Evolutionary conservation across 2,888 invertebrate genomes (phyloP).

Genomic region (Apodemia arnacis): DNA sequence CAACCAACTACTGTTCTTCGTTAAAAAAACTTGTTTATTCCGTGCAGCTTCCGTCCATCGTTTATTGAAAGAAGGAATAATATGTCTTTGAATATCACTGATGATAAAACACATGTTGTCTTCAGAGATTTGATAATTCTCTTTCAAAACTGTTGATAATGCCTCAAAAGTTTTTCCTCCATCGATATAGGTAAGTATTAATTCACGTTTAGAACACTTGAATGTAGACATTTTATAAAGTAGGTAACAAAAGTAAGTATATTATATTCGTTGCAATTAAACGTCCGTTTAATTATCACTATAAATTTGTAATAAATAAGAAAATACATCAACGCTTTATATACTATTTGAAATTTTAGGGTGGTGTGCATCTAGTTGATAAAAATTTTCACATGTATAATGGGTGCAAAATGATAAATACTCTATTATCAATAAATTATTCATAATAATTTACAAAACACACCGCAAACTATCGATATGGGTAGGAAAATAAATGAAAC

Average conservation of each 20-base stretch:
- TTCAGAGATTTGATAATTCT: not conserved
- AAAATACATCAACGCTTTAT: no score
- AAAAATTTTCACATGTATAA: not conserved
- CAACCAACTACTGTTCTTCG: not conserved
- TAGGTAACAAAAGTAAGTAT: no score
- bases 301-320: no score
- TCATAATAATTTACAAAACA: constrained; percentile 11
- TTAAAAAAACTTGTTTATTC: no score
- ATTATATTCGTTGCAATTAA: no score
- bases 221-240: not conserved
- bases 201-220: not conserved
- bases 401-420: constrained; percentile 18
- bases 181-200: not conserved
- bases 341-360: not conserved
- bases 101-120: not conserved
- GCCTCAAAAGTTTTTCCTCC: not conserved
- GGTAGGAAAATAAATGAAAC: not conserved
- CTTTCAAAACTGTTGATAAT: no score
- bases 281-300: no score
- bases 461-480: constrained; percentile 19
- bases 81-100: not conserved
- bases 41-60: not conserved
- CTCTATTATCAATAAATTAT: constrained; percentile 4
- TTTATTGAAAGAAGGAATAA: not conserved
- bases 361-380: no score